Evolutionary conservation across 2,888 invertebrate genomes (phyloP).

Genomic region (Cremastinae sp.): DNA sequence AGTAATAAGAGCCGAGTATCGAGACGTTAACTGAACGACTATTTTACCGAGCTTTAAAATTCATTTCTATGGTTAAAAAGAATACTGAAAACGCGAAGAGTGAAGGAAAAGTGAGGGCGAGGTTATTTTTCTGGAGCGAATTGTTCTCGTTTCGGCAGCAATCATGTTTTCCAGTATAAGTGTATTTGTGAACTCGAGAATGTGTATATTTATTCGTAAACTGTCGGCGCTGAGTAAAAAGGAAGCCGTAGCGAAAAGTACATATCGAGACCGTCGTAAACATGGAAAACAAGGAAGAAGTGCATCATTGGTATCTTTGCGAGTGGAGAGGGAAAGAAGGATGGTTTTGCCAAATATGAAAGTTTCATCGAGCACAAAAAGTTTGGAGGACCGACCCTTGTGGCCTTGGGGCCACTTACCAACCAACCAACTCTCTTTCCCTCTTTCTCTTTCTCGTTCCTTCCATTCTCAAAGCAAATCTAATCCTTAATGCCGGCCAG

Average conservation of each 20-base stretch:
- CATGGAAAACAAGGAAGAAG: slow-evolving; percentile 13
- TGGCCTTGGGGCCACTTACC: slow-evolving; percentile 51
- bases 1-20: slow-evolving; percentile 2
- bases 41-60: slow-evolving; percentile 36
- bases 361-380: slow-evolving; percentile 53
- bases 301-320: slow-evolving; percentile 38
- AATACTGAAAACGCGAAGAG: background rate
- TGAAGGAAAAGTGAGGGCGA: slow-evolving; percentile 2
- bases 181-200: slow-evolving; percentile 13
- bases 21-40: slow-evolving; percentile 22
- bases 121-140: slow-evolving; percentile 27
- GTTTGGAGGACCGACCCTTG: slow-evolving; percentile 45
- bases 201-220: slow-evolving; percentile 14
- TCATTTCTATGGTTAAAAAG: slow-evolving; percentile 35
- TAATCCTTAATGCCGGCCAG: slow-evolving; percentile 49
- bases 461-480: slow-evolving; percentile 46
- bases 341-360: slow-evolving; percentile 57
- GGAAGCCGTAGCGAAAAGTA: slow-evolving; percentile 32
- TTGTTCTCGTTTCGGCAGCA: slow-evolving; percentile 23
- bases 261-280: slow-evolving; percentile 1
- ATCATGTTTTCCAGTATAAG: slow-evolving; percentile 16
- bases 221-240: slow-evolving; percentile 1
- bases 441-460: background rate
- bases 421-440: slow-evolving; percentile 18
- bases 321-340: slow-evolving; percentile 4